Percentiles rank a stretch among this genome's conserved stretches.
Conservation (phyloP, 2,113 vertebrate genomes). For the Glaucomys volans region DNA sequence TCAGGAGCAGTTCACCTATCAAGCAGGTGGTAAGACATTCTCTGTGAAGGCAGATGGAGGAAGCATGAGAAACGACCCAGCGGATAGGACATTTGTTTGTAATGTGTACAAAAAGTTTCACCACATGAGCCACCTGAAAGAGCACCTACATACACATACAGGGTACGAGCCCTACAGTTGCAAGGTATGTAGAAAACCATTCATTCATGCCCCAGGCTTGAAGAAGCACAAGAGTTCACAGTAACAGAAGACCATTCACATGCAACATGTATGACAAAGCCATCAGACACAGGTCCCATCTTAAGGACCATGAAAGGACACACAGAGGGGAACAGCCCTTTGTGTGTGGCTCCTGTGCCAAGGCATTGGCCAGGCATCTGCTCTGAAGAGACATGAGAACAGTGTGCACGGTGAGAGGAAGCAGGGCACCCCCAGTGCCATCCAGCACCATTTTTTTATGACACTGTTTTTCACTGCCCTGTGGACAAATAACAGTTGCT, state of each 20-base stretch:
- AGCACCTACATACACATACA: conserved; percentile 98
- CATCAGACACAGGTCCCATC: conserved; percentile 99
- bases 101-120: conserved; percentile 98
- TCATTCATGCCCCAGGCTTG: conserved; percentile 96
- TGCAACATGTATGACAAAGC: conserved; percentile 99
- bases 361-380: conserved; percentile 98
- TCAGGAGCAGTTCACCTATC: conserved; percentile 96
- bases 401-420: conserved; percentile 99
- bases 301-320: conserved; percentile 98
- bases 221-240: conserved; percentile 97
- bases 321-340: conserved; percentile 98
- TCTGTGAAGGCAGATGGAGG: conserved; percentile 93
- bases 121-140: conserved; percentile 98
- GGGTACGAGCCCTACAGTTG: conserved; percentile 99
- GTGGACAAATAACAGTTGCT: conserved; percentile 66
- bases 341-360: conserved; percentile 97
- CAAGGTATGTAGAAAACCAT: conserved; percentile 97
- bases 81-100: conserved; percentile 96
- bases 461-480: conserved; percentile 59
- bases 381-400: conserved; percentile 99
- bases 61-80: conserved; percentile 97
- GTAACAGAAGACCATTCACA: conserved; percentile 97
- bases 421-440: conserved; percentile 93
- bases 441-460: conserved; percentile 88
- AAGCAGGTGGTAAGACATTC: conserved; percentile 94